phyloP scores from a whole-genome alignment of 2,888 invertebrate genomes.

The Phrixothrix hirtus region DNA sequence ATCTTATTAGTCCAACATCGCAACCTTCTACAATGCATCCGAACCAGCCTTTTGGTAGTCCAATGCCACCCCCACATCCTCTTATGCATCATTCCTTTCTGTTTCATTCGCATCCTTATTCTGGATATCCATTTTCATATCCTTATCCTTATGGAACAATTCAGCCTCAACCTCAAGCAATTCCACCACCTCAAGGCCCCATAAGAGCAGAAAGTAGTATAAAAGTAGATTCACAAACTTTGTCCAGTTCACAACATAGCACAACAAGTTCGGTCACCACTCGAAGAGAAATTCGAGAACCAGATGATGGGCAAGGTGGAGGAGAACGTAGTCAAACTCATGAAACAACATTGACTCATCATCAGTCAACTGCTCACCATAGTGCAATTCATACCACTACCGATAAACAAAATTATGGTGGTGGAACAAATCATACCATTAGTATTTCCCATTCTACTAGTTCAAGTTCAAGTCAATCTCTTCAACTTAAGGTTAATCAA shows the following conservation, averaged over 20 bases:
- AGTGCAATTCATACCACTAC: slow-evolving; percentile 68
- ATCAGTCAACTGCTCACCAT: slow-evolving; percentile 68
- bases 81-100: slow-evolving; percentile 69
- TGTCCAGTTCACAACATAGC: slow-evolving; percentile 70
- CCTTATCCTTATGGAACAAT: slow-evolving; percentile 74
- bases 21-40: slow-evolving; percentile 72
- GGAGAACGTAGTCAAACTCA: slow-evolving; percentile 66
- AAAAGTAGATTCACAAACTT: slow-evolving; percentile 57
- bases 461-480: slow-evolving; percentile 68
- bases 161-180: slow-evolving; percentile 74
- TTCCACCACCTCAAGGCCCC: slow-evolving; percentile 63
- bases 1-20: slow-evolving; percentile 63
- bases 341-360: slow-evolving; percentile 68
- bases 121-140: slow-evolving; percentile 70
- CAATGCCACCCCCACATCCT: slow-evolving; percentile 72
- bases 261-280: slow-evolving; percentile 74
- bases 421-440: slow-evolving; percentile 57
- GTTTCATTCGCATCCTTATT: slow-evolving; percentile 69
- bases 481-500: slow-evolving; percentile 57
- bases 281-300: slow-evolving; percentile 66
- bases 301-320: slow-evolving; percentile 52
- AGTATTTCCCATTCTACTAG: slow-evolving; percentile 71
- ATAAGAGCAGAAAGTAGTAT: slow-evolving; percentile 38
- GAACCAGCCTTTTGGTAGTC: slow-evolving; percentile 65
- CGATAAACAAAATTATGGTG: slow-evolving; percentile 62